These are phyloP conservation scores for Hyposmocoma kahamanoa DNA, from an alignment of 1,140 invertebrate genomes.

Conservation along the genomic window DNA sequence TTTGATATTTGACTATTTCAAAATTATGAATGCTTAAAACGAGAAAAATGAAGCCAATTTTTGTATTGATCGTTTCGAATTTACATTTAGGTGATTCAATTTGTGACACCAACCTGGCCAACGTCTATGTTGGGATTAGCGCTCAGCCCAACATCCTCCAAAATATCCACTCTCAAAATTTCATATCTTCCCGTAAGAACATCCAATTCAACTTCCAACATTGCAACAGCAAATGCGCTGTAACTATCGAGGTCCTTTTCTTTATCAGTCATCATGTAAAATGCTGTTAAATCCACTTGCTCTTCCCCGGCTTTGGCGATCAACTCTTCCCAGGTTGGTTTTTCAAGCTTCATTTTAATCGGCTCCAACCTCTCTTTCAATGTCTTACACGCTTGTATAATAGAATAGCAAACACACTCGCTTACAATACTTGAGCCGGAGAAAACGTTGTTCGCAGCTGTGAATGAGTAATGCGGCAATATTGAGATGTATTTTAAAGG, in stretches of 20 bases:
- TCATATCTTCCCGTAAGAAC: conserved; percentile 81
- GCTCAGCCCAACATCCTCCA: conserved; percentile 84
- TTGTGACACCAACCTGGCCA: conserved; percentile 83
- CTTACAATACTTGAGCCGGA: conserved; percentile 84
- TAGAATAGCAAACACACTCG: conserved; percentile 80
- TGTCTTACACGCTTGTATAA: conserved; percentile 78
- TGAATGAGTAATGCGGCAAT: conserved; percentile 79
- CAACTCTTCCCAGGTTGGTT: conserved; percentile 80
- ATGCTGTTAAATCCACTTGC: conserved; percentile 78
- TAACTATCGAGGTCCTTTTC: conserved; percentile 57
- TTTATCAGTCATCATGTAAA: conserved; percentile 71
- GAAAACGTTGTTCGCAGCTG: conserved; percentile 77
- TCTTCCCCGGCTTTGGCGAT: conserved; percentile 74
- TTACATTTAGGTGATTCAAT: no score
- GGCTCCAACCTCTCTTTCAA: conserved; percentile 78
- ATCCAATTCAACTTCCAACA: conserved; percentile 82
- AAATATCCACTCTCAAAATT: conserved; percentile 80
- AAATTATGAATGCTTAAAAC: no score
- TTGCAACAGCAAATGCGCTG: conserved; percentile 77
- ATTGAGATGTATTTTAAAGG: conserved; percentile 80
- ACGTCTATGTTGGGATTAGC: conserved; percentile 86
- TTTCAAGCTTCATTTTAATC: conserved; percentile 73
- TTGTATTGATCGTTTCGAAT: no score
- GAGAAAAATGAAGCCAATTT: no score
- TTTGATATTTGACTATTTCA: no score